These are phyloP conservation scores for Bubalus kerabau DNA, from an alignment of 2,113 vertebrate genomes.

Conservation along the genomic window DNA sequence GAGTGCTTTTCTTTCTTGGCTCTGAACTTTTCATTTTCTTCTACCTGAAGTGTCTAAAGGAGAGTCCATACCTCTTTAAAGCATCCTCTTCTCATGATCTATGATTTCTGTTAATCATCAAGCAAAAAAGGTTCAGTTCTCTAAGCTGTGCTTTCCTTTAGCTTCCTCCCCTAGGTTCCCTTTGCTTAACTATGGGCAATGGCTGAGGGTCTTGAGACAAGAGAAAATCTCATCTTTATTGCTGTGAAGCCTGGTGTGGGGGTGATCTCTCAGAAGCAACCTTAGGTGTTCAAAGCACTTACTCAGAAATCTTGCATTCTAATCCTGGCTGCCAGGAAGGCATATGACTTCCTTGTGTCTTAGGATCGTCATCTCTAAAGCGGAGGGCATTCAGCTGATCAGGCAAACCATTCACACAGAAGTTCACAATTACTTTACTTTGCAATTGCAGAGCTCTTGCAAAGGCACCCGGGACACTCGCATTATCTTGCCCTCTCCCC, in stretches of 20 bases:
- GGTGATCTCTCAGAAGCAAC: not conserved
- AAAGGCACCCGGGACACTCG: not conserved
- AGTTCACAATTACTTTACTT: not conserved
- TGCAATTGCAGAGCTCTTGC: not conserved
- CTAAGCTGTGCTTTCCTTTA: not conserved
- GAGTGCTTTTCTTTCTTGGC: slow-evolving; percentile 34
- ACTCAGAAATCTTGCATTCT: not conserved
- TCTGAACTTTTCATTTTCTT: slow-evolving; percentile 30
- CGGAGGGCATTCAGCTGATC: not conserved
- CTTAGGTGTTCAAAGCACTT: not conserved
- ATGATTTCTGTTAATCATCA: not conserved
- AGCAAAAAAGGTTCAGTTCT: slow-evolving; percentile 1
- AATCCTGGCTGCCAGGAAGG: not conserved
- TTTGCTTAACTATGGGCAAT: not conserved
- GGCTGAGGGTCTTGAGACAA: not conserved
- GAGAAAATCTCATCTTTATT: not conserved
- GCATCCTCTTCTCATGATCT: not conserved
- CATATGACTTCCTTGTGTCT: not conserved
- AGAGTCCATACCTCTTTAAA: not conserved
- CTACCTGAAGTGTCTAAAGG: slow-evolving; percentile 1
- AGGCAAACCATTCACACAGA: not conserved
- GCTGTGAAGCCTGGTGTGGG: not conserved
- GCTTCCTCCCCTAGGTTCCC: not conserved
- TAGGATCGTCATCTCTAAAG: not conserved
- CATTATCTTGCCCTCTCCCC: slow-evolving; percentile 5